phyloP scores from a whole-genome alignment of 2,797 vertebrate genomes.

The Muraenolepis orangiensis region DNA sequence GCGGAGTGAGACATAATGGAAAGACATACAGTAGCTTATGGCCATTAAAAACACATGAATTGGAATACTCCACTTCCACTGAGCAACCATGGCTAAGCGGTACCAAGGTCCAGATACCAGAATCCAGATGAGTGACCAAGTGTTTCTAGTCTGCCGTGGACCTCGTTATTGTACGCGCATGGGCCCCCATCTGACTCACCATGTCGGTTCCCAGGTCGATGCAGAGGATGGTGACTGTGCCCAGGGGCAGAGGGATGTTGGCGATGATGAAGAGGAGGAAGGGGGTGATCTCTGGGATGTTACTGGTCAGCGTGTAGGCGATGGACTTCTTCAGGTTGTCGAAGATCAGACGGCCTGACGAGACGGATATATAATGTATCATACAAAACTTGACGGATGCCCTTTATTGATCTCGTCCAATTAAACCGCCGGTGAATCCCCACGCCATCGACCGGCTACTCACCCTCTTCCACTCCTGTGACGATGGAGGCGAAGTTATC shows the following conservation, averaged over 20 bases:
- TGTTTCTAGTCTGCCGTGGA: background rate
- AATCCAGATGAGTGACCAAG: background rate
- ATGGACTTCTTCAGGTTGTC: conserved; percentile 98
- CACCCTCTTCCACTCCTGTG: conserved; percentile 95
- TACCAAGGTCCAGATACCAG: background rate
- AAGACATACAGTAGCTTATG: background rate
- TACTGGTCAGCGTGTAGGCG: conserved; percentile 94
- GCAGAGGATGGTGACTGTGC: conserved; percentile 95
- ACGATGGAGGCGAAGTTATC: conserved; percentile 98
- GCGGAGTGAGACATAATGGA: background rate
- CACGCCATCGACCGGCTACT: background rate
- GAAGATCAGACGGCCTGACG: conserved; percentile 90
- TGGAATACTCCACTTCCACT: too few species aligned
- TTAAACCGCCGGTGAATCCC: background rate
- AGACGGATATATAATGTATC: background rate
- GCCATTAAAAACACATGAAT: background rate
- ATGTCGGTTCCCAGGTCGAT: conserved; percentile 97
- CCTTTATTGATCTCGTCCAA: background rate
- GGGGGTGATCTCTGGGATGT: conserved; percentile 95
- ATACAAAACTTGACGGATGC: too few species aligned
- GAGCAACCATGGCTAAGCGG: background rate
- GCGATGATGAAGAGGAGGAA: conserved; percentile 95
- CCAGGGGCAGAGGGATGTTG: conserved; percentile 92
- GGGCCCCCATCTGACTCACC: conserved; percentile 67
- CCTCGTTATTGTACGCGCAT: background rate